Evolutionary conservation across 2,888 invertebrate species (phyloP), one percentile per base, ranked within the genome.

Genomic region (Crioceris asparagi): DNA sequence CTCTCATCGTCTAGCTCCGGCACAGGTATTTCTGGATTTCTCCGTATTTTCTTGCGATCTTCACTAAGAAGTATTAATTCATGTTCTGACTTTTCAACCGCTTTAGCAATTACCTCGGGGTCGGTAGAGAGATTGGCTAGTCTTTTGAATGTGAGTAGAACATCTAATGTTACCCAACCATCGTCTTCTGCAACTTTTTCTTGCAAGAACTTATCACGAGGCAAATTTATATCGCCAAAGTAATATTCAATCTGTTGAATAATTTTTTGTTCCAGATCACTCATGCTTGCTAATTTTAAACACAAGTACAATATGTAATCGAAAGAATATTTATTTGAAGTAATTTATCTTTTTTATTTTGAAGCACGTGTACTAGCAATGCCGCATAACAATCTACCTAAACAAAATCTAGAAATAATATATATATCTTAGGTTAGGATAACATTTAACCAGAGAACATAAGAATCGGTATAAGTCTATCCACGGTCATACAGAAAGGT

Each of bases 161-260:
- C 76, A 0, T 81, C 77, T 30, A 97, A 60, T 0, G 87, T 76
- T 14, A 98, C 76, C 97, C 97, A 91, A 2, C 88, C 96, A 36
- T 92, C 85, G 48, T 91, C 85, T 45, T 85, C 69, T 49, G 77
- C 77, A 1, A 85, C 75, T 65, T 92, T 83, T 43, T 86, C 85
- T 51, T 79, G 76, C n/a, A 98, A 69, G 60, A 96, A 98, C 64
- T 86, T 92, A 61, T 98, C 97, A 41, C 84, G 75, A 1, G 83
- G 80, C 35, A 98, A 69, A 66, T 98, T 98, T 4, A 83, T 74
- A 62, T 98, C 90, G 33, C 97, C 93, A 48, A 75, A 77, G 57
- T 77, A 77, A 56, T 74, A 75, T 54, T 76, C 75, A 5, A 81
- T 67, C 63, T 82, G 83, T 4, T 73, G 72, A 45, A 82, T 76